Evolutionary conservation across 2,113 vertebrate genomes (phyloP).

Genomic region (Patagioenas fasciata): DNA sequence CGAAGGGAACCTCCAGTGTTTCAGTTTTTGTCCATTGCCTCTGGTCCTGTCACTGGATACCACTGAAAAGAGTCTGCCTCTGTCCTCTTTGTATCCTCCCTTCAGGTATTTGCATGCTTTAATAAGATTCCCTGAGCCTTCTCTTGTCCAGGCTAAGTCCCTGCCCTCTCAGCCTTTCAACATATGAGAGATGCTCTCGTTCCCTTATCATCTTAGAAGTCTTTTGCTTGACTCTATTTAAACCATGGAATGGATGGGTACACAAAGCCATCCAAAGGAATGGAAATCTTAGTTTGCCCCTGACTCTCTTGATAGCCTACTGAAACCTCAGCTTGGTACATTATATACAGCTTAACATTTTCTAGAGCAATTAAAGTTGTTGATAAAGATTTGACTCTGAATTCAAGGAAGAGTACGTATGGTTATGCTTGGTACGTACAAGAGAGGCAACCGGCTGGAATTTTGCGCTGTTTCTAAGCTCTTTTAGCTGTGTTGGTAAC

Average conservation of each 20-base stretch:
- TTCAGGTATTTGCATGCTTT: not conserved
- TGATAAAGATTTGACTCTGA: not conserved
- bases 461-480: not conserved
- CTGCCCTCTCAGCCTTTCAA: not conserved
- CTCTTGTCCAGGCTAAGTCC: not conserved
- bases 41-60: not conserved
- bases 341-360: not conserved
- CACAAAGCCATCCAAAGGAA: not conserved
- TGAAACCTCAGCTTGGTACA: rapidly evolving
- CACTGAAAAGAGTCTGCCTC: not conserved
- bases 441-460: not conserved
- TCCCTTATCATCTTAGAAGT: not conserved
- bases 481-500: not conserved
- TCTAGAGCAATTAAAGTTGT: not conserved
- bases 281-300: not conserved
- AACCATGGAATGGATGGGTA: not conserved
- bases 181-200: not conserved
- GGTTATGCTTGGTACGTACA: not conserved
- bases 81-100: not conserved
- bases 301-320: not conserved
- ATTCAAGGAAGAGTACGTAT: not conserved
- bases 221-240: not conserved
- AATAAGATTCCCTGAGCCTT: not conserved
- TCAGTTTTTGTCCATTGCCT: not conserved
- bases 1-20: not conserved